Base-by-base conservation (phyloP, 2,888 invertebrate genomes). In the Zygothrica quintamaculata region DNA sequence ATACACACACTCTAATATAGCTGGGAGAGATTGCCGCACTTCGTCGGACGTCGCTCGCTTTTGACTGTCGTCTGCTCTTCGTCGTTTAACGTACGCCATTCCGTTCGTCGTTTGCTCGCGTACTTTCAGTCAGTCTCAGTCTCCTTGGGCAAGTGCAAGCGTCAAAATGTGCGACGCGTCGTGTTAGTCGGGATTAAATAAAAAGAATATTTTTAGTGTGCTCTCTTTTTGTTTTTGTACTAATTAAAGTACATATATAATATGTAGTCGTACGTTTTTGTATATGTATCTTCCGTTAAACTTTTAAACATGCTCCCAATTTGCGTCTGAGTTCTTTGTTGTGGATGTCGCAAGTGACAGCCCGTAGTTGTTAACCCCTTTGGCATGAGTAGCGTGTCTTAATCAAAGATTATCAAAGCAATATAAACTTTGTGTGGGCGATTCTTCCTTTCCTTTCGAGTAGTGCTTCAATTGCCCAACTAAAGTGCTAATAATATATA, bases 121-220 rank as follows among this genome's bases (percentile, higher is more conserved):
- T 67, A 64, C 64, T 74, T 65, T 51, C 61, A 55, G 47, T 55
- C 18, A 22, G 18, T 22, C 18, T 66, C 80, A 86, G 89, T 88
- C 88, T 88, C 88, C 89, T 89, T 89, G 89, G 84, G 80, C 78
- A 82, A 80, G 89, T 89, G 87, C 76, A 79, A 88, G 82, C 84
- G 88, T 88, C 65, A 88, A 89, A 89, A 88, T 88, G 89, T 89
- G 73, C 79, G 78, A 57, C 78, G 81, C 85, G 82, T 85, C 78
- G 79, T 71, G 42, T 67, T 37, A 18, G 26, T 47, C 12, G 52
- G 67, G 67, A 77, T n/a, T n/a, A 80, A 48, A 44, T 9, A n/a
- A 31, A 29, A 15, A 52, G n/a, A n/a, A n/a, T n/a, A n/a, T n/a
- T 39, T 40, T 51, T 1, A 31, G 13, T 29, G 39, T 39, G 60